These are phyloP conservation scores for Drosophila formosana DNA, from an alignment of 2,888 invertebrate genomes.

Conservation along the genomic window DNA sequence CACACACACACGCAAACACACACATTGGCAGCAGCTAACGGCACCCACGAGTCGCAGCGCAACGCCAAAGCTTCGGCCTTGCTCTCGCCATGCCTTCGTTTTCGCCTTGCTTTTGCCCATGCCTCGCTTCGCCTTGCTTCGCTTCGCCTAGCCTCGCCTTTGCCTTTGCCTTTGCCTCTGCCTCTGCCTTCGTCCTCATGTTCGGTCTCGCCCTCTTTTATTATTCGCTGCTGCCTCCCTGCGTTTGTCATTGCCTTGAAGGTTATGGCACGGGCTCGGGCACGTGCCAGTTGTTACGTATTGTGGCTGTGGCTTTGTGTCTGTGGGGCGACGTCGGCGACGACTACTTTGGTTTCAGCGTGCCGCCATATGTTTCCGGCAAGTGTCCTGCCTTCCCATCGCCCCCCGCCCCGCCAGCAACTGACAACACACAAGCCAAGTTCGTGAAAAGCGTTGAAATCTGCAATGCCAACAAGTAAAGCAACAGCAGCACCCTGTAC, in stretches of 20 bases:
- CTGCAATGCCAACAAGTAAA: conserved; percentile 70
- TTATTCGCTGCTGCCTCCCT: conserved; percentile 23
- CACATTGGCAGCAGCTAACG: conserved; percentile 1
- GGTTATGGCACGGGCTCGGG: conserved; percentile 66
- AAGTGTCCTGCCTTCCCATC: conserved; percentile 63
- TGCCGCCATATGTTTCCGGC: conserved; percentile 78
- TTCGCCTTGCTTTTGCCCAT: conserved; percentile 1
- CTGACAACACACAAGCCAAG: conserved; percentile 18
- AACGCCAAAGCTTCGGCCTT: conserved; percentile 39
- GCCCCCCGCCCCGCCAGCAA: neutral
- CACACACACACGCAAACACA: conserved; percentile 25
- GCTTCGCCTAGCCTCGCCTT: conserved; percentile 1
- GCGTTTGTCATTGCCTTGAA: conserved; percentile 60
- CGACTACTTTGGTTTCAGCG: conserved; percentile 74
- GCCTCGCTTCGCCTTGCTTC: neutral
- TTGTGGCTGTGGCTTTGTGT: conserved; percentile 68
- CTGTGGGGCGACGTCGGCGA: conserved; percentile 29
- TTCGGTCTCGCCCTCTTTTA: conserved; percentile 3
- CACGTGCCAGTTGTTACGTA: conserved; percentile 69
- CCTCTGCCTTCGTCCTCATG: conserved; percentile 17
- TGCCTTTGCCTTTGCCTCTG: neutral
- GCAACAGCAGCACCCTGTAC: conserved; percentile 9
- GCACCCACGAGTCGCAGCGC: conserved; percentile 42
- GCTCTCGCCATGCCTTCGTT: conserved; percentile 24
- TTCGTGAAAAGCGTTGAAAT: conserved; percentile 72